Conservation (phyloP, 1,140 invertebrate species). For the Drosophila repletoides region DNA sequence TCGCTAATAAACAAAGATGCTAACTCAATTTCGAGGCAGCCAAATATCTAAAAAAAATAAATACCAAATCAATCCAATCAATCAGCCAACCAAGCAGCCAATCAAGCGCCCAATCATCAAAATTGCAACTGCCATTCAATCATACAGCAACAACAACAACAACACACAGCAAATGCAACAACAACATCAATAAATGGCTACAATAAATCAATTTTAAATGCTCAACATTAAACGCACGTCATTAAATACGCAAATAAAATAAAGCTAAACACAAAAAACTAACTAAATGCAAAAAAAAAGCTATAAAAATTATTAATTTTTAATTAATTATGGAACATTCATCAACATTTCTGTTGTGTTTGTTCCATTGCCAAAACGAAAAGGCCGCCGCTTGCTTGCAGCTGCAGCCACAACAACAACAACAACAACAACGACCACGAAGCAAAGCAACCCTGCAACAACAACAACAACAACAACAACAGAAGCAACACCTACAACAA, state of each 20-base stretch:
- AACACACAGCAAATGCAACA: constrained; percentile 23
- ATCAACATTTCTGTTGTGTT: constrained; percentile 76
- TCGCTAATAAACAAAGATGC: constrained; percentile 50
- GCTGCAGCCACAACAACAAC: constrained; percentile 43
- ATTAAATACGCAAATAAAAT: constrained; percentile 52
- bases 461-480: constrained; percentile 14
- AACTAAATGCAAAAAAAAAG: constrained; percentile 4
- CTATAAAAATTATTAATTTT: constrained; percentile 45
- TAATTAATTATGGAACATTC: constrained; percentile 78
- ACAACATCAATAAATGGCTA: constrained; percentile 20
- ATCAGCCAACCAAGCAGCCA: constrained; percentile 60
- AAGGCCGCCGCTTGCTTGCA: constrained; percentile 61
- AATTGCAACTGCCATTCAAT: constrained; percentile 67
- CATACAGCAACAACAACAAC: constrained; percentile 45
- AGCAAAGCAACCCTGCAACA: constrained; percentile 16
- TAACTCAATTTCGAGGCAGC: constrained; percentile 41
- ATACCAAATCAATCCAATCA: constrained; percentile 48
- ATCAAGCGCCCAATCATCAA: constrained; percentile 68
- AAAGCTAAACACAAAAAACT: constrained; percentile 13
- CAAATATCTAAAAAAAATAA: constrained; percentile 41
- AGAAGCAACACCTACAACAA: constrained; percentile 21
- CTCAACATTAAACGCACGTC: constrained; percentile 49
- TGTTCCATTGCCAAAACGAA: constrained; percentile 68
- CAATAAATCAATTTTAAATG: constrained; percentile 37
- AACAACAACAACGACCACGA: constrained; percentile 43